These are phyloP conservation scores for Tachycineta bicolor DNA, from an alignment of 2,113 vertebrate genomes.

Conservation along the genomic window DNA sequence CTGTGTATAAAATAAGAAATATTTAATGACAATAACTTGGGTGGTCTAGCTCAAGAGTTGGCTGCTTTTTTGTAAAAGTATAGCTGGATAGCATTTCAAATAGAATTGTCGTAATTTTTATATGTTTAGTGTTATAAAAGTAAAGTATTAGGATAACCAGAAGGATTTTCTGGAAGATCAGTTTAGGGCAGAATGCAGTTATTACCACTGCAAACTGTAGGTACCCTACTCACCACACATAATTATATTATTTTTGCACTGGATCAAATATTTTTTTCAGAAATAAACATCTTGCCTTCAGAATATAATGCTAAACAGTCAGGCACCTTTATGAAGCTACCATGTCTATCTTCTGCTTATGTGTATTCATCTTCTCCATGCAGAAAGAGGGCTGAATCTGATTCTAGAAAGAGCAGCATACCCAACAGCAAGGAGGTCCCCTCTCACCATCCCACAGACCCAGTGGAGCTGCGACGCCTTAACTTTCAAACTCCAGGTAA, in stretches of 20 bases:
- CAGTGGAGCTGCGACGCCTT: slow-evolving; percentile 94
- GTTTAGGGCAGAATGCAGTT: not conserved
- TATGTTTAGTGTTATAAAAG: not conserved
- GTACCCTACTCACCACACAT: not conserved
- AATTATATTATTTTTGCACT: not conserved
- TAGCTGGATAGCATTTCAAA: not conserved
- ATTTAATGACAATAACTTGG: not conserved
- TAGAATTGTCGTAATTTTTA: not conserved
- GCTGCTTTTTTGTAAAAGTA: not conserved
- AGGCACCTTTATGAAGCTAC: not conserved
- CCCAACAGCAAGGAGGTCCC: slow-evolving; percentile 96
- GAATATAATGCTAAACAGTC: not conserved
- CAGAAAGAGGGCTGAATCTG: slow-evolving; percentile 96
- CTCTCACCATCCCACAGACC: slow-evolving; percentile 94
- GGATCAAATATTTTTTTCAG: not conserved
- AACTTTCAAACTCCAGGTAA: slow-evolving; percentile 99
- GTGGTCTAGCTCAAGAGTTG: not conserved
- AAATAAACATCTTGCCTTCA: not conserved
- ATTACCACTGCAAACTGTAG: not conserved
- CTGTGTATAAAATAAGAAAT: not conserved
- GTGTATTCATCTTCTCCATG: not conserved
- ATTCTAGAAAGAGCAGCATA: slow-evolving; percentile 95
- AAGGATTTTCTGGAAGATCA: not conserved
- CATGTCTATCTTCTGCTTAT: not conserved
- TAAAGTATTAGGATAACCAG: not conserved